Evolutionary conservation across 64 coral and sea anemone species (phyloP).

Genomic region (Astreopora myriophthalma): DNA sequence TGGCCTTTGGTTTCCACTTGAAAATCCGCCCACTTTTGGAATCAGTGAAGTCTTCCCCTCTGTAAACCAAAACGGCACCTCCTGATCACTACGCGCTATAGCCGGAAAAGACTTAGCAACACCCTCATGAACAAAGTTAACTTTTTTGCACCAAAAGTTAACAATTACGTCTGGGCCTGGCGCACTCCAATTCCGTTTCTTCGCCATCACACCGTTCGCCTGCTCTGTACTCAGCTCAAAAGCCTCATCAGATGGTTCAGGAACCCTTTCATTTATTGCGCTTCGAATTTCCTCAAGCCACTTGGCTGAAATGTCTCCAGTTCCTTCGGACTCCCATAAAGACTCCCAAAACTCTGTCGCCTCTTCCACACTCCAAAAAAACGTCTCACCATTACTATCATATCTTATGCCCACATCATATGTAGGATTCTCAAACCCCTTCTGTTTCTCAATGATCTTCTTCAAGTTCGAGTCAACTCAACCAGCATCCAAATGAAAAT

Average conservation of each 20-base stretch:
- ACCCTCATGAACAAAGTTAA: neutral
- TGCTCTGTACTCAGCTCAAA: neutral
- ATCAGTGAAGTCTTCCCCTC: neutral
- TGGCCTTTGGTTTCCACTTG: neutral
- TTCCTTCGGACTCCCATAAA: slow-evolving; percentile 15
- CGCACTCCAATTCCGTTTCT: neutral
- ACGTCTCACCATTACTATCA: neutral
- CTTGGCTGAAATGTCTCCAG: neutral
- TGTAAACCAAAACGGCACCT: slow-evolving; percentile 6
- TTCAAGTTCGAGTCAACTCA: neutral
- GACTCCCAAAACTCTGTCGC: too few relatives aligned
- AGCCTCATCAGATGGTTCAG: neutral
- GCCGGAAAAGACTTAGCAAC: neutral
- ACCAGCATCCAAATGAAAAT: neutral
- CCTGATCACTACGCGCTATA: neutral
- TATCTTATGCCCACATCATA: neutral
- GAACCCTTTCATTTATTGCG: neutral
- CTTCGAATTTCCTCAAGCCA: neutral
- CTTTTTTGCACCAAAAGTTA: slow-evolving; percentile 34
- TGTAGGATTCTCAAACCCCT: neutral
- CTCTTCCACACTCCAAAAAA: slow-evolving; percentile 3
- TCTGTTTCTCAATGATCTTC: neutral
- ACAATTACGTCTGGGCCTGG: neutral
- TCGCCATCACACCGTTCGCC: neutral
- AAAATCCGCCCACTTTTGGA: neutral